These are phyloP conservation scores for Coregonus suidteri DNA, from an alignment of 2,797 vertebrate species.

Conservation along the genomic window DNA sequence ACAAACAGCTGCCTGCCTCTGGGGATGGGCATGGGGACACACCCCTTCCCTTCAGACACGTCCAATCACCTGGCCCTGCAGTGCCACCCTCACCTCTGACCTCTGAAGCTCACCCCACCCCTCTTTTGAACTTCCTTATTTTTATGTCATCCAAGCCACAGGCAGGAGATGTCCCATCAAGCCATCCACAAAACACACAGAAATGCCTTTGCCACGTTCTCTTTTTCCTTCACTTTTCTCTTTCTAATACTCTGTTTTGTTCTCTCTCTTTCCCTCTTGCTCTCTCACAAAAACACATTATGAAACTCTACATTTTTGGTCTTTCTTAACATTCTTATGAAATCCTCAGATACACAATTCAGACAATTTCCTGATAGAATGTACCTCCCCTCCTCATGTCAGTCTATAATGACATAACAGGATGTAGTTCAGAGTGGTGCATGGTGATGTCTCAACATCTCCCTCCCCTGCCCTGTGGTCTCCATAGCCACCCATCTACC, in stretches of 20 bases:
- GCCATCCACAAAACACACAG: slow-evolving; percentile 52
- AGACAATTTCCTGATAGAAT: neutral
- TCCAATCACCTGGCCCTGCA: slow-evolving; percentile 59
- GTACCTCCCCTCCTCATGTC: neutral
- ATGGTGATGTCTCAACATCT: slow-evolving; percentile 22
- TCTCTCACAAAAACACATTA: too few species aligned
- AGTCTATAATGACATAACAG: neutral
- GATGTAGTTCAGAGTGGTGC: neutral
- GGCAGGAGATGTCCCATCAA: slow-evolving; percentile 64
- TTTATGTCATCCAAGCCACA: slow-evolving; percentile 59
- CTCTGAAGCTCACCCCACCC: slow-evolving; percentile 61
- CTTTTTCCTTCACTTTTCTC: neutral
- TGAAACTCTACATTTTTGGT: too few species aligned
- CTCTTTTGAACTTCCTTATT: slow-evolving; percentile 72
- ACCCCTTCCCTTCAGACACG: slow-evolving; percentile 69
- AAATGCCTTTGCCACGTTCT: slow-evolving; percentile 24
- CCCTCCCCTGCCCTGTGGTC: slow-evolving; percentile 22
- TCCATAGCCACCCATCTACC: slow-evolving; percentile 22
- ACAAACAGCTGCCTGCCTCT: slow-evolving; percentile 74
- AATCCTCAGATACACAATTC: neutral
- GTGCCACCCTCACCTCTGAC: slow-evolving; percentile 78
- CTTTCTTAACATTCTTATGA: neutral
- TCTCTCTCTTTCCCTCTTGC: neutral
- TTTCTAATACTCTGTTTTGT: neutral
- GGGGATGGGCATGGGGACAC: slow-evolving; percentile 50